Evolutionary conservation across 2,888 invertebrate genomes (phyloP).

Genomic region (Rhagonycha fulva): DNA sequence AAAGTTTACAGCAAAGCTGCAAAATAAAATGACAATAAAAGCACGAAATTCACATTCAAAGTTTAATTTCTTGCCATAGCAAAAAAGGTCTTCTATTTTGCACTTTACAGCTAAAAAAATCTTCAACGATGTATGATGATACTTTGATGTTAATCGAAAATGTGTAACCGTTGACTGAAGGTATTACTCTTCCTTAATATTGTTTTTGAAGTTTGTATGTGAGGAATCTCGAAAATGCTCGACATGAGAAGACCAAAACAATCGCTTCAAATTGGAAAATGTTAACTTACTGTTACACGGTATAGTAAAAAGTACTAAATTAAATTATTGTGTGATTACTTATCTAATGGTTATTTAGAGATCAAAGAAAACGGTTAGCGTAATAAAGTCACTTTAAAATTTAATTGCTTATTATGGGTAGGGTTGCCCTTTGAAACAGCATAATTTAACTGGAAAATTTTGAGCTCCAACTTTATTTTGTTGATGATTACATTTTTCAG

Average conservation of each 20-base stretch:
- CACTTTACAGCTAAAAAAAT: no score
- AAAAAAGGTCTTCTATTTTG: no score
- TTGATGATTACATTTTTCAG: neutral
- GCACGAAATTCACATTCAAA: neutral
- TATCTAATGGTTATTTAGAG: neutral
- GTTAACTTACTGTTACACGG: neutral
- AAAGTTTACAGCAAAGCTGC: neutral
- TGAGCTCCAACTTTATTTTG: neutral
- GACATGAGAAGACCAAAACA: neutral
- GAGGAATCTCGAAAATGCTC: no score
- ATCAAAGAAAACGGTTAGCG: neutral
- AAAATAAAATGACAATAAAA: neutral
- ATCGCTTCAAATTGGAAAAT: neutral
- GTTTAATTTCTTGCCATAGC: no score
- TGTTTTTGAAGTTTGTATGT: no score
- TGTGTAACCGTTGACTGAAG: no score
- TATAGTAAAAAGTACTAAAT: neutral
- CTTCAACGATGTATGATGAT: no score
- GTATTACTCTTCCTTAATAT: no score
- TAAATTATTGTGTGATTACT: neutral
- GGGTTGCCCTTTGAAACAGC: neutral
- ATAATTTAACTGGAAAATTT: neutral
- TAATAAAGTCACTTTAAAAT: neutral
- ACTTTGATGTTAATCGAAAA: no score
- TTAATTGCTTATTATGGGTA: neutral